Evolutionary conservation across 2,888 invertebrate genomes (phyloP), one percentile per base, ranked within the genome.

Genomic region (Leucoma salicis): DNA sequence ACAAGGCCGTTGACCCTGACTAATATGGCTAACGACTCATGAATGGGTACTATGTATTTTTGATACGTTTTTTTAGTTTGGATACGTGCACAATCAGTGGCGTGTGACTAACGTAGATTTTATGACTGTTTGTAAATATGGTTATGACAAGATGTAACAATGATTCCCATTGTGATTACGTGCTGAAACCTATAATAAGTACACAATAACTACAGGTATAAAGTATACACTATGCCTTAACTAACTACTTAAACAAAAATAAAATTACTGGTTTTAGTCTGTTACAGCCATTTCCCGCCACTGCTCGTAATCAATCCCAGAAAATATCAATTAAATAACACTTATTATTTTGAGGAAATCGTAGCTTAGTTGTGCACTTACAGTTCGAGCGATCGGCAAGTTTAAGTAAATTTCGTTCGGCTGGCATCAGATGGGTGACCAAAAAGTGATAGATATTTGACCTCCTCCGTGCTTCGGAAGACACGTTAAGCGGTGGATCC

Each of bases 1-100:
- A 66, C 56, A 42, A 59, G 78, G 72, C 72, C 76, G 39, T 70
- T 74, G 63, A 79, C 71, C 82, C 49, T 39, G 16, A 46, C 49
- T 53, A 57, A 56, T 63, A 63, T 60, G 63, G 61, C 58, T 66
- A 64, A 70, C 66, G 63, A 70, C 58, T 70, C 70, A 71, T 74
- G 75, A 74, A 76, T 74, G 63, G 58, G 63, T 66, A 71, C 66
- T 72, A 64, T 69, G 56, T 59, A 60, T 53, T 58, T 58, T 56
- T 36, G 47, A 34, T 41, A 42, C 39, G 45, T 50, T 50, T 21
- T 46, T 55, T 52, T 47, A 48, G 29, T 48, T 50, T 53, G 36
- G 14, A 28, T 38, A 42, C 39, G 18, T 41, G 25, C 34, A 42
- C 39, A 34, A 29, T 18, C 31, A 8, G 39, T 34, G 15, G 38